Percentiles rank a stretch among this genome's conserved stretches.
phyloP scores from a whole-genome alignment of 2,888 invertebrate genomes.

The Lepidocyrtoides sp. region DNA sequence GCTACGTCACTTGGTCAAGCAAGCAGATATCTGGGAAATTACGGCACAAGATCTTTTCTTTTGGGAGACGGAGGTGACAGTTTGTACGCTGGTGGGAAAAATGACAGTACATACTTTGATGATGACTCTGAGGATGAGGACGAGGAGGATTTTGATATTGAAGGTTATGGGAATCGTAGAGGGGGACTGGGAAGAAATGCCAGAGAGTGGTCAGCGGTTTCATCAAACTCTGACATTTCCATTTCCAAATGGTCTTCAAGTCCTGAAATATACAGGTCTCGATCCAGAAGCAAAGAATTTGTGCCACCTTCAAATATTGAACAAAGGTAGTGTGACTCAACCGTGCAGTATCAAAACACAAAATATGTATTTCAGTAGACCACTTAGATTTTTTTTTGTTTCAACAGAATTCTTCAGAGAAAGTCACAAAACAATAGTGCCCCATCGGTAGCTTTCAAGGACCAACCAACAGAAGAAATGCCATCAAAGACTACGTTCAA shows the following conservation, averaged over 20 bases:
- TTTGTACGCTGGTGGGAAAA: conserved; percentile 25
- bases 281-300: conserved; percentile 77
- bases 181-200: not conserved
- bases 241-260: conserved; percentile 84
- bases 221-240: conserved; percentile 52
- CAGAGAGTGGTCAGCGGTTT: conserved; percentile 49
- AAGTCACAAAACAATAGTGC: conserved; percentile 83
- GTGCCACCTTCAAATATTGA: conserved; percentile 82
- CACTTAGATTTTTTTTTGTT: no score
- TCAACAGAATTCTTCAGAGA: conserved; percentile 68
- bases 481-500: conserved; percentile 72
- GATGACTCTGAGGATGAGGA: conserved; percentile 52
- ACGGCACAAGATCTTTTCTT: conserved; percentile 40
- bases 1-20: conserved; percentile 46
- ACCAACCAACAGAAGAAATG: conserved; percentile 61
- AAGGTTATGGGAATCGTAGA: not conserved
- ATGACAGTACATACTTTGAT: conserved; percentile 35
- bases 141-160: conserved; percentile 60
- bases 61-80: not conserved
- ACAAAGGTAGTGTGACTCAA: conserved; percentile 75
- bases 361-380: no score
- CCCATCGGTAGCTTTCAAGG: conserved; percentile 79
- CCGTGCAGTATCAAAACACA: no score
- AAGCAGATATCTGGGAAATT: conserved; percentile 18
- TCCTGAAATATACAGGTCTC: conserved; percentile 80